Conservation (phyloP, 2,888 invertebrate species). For the Drosophila neotestacea region DNA sequence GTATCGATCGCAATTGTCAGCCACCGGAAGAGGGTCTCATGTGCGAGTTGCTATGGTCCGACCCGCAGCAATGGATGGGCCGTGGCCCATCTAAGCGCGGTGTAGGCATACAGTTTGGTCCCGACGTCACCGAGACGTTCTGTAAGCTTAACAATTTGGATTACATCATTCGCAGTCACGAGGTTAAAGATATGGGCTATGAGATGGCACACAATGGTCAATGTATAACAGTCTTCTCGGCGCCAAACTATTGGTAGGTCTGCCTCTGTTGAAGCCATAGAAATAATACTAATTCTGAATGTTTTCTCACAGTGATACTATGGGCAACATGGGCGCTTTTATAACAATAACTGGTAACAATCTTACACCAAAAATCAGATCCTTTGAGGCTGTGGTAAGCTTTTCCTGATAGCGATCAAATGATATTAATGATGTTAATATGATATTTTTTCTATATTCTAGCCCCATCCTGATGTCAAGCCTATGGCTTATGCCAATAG, state of each 20-base stretch:
- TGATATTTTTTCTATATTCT: conserved; percentile 57
- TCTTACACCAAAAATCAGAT: conserved; percentile 95
- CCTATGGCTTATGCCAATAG: conserved; percentile 98
- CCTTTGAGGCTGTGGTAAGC: conserved; percentile 97
- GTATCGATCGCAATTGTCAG: conserved; percentile 96
- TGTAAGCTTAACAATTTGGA: conserved; percentile 93
- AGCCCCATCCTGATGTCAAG: conserved; percentile 98
- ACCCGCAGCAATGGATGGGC: conserved; percentile 96
- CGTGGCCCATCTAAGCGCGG: conserved; percentile 97
- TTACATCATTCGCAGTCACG: conserved; percentile 98
- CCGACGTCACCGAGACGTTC: conserved; percentile 96
- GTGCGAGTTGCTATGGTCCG: conserved; percentile 99
- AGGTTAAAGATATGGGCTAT: conserved; percentile 98
- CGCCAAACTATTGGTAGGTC: conserved; percentile 98
- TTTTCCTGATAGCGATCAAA: background rate
- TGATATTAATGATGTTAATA: background rate
- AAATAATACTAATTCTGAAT: background rate
- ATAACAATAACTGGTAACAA: conserved; percentile 97
- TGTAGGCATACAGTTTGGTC: conserved; percentile 99
- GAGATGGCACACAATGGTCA: conserved; percentile 97
- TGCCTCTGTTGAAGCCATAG: rapidly evolving
- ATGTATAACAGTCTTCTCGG: conserved; percentile 99
- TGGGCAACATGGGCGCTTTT: conserved; percentile 99
- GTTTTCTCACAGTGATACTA: conserved; percentile 92
- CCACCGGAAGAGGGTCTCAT: conserved; percentile 99